Evolutionary conservation across 2,113 vertebrate species (phyloP).

Genomic region (Triplophysa dalaica): DNA sequence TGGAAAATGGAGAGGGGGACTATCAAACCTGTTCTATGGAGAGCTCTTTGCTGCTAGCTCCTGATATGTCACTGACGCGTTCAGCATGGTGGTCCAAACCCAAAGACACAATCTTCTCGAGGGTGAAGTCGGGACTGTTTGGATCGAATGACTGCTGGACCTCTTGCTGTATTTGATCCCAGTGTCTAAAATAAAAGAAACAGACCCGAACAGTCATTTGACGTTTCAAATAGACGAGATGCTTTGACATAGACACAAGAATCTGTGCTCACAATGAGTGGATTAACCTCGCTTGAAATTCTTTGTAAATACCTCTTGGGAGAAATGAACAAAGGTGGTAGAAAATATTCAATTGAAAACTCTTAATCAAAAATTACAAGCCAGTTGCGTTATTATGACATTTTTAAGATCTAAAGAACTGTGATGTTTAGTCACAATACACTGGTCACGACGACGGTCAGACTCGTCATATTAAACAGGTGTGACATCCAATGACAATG

Average conservation of each 20-base stretch:
- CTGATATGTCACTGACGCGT: slow-evolving; percentile 79
- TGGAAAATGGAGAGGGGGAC: background rate
- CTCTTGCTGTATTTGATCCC: slow-evolving; percentile 81
- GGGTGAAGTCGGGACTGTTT: slow-evolving; percentile 76
- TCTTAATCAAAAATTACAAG: background rate
- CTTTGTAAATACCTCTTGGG: background rate
- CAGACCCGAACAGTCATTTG: slow-evolving; percentile 5
- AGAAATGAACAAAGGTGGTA: background rate
- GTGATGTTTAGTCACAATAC: slow-evolving; percentile 8
- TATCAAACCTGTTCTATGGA: slow-evolving; percentile 81
- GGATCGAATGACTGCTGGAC: slow-evolving; percentile 77
- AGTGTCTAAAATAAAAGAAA: slow-evolving; percentile 75
- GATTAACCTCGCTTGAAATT: background rate
- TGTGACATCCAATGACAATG: slow-evolving; percentile 27
- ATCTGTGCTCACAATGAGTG: background rate
- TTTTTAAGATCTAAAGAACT: background rate
- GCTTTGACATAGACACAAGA: slow-evolving; percentile 1
- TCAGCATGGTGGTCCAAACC: slow-evolving; percentile 78
- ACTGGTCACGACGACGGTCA: slow-evolving; percentile 5
- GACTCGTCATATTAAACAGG: slow-evolving; percentile 29
- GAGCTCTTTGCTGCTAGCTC: slow-evolving; percentile 84
- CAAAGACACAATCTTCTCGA: slow-evolving; percentile 81
- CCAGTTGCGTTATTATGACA: background rate
- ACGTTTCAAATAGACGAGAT: background rate
- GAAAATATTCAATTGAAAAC: background rate